phyloP scores from a whole-genome alignment of 2,888 invertebrate genomes.

The Odontomyia ornata region DNA sequence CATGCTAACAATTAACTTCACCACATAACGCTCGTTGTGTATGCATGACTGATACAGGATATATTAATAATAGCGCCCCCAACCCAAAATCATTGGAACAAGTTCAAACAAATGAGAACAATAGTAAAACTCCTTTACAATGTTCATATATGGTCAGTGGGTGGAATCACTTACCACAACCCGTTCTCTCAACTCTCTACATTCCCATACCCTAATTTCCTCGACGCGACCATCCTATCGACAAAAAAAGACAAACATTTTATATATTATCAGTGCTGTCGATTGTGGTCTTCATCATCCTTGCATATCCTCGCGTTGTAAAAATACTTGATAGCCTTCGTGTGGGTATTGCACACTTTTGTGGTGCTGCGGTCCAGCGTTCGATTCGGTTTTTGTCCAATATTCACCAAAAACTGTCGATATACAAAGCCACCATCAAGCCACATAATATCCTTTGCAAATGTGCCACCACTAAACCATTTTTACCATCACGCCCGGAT shows the following conservation, averaged over 20 bases:
- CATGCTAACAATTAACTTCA: too few relatives aligned
- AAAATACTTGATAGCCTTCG: neutral
- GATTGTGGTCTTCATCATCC: slow-evolving; percentile 10
- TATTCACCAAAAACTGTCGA: slow-evolving; percentile 45
- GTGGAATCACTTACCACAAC: too few relatives aligned
- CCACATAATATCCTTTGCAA: slow-evolving; percentile 47
- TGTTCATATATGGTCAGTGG: too few relatives aligned
- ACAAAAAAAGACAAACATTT: neutral
- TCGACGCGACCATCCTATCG: too few relatives aligned
- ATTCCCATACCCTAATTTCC: too few relatives aligned
- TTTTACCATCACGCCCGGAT: neutral
- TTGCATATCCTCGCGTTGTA: neutral
- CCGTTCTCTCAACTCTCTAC: too few relatives aligned
- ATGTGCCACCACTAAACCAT: slow-evolving; percentile 16
- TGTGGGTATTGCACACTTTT: slow-evolving; percentile 2
- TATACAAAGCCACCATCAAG: slow-evolving; percentile 47
- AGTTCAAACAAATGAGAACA: too few relatives aligned
- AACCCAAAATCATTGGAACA: too few relatives aligned
- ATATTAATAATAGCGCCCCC: too few relatives aligned
- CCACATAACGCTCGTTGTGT: too few relatives aligned
- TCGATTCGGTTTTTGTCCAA: slow-evolving; percentile 4
- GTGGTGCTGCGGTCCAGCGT: slow-evolving; percentile 17
- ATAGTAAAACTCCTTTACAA: too few relatives aligned
- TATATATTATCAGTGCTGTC: slow-evolving; percentile 23
- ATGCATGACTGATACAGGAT: too few relatives aligned